These are phyloP conservation scores for Equus quagga DNA, from an alignment of 2,113 vertebrate genomes.

Conservation along the genomic window DNA sequence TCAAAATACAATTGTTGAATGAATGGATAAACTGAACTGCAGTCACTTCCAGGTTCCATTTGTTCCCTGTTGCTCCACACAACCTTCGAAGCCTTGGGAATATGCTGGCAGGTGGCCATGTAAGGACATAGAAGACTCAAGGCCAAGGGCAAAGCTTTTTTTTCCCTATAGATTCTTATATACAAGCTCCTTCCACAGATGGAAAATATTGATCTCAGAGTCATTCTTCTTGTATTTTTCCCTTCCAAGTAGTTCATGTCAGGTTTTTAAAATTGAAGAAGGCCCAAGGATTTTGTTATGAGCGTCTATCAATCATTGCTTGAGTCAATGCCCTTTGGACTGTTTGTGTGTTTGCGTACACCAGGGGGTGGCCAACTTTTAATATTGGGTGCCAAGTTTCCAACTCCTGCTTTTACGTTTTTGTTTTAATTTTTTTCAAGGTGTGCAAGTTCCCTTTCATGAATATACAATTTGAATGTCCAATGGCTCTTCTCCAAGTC, in stretches of 20 bases:
- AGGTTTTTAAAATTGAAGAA: constrained; percentile 47
- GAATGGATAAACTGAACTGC: not conserved
- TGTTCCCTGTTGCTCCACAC: not conserved
- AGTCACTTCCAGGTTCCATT: not conserved
- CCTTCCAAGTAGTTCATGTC: not conserved
- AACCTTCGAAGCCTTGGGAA: not conserved
- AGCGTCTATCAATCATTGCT: not conserved
- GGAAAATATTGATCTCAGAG: not conserved
- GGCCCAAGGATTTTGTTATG: not conserved
- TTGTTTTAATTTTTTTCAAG: not conserved
- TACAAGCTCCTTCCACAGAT: not conserved
- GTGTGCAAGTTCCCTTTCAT: not conserved
- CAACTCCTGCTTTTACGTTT: not conserved
- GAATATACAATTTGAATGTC: not conserved
- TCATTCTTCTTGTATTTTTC: not conserved
- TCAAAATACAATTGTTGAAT: not conserved
- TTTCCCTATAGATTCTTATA: not conserved
- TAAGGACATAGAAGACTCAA: not conserved
- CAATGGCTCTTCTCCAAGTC: not conserved
- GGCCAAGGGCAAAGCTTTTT: not conserved
- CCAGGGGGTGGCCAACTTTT: not conserved
- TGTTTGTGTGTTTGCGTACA: not conserved
- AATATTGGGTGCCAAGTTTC: not conserved
- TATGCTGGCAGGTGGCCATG: not conserved
- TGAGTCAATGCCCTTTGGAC: not conserved